Percentiles rank a stretch among this genome's conserved stretches.
Conservation (phyloP, 2,888 invertebrate species). For the Thumatha senex region DNA sequence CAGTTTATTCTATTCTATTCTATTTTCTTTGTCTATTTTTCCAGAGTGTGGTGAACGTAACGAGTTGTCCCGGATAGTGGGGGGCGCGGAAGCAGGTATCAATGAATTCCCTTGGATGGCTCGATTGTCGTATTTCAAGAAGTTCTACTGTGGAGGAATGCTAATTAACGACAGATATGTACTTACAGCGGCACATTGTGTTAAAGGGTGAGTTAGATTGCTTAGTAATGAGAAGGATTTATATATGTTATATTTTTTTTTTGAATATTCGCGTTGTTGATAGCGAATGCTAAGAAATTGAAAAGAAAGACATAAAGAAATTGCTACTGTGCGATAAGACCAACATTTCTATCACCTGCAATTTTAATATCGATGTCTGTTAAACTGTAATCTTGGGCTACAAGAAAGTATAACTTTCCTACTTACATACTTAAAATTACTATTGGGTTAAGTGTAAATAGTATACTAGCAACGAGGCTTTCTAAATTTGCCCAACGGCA, state of each 20-base stretch:
- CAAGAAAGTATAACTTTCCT: no score
- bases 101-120: slow-evolving; percentile 97
- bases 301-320: no score
- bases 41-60: slow-evolving; percentile 93
- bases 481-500: no score
- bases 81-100: slow-evolving; percentile 88
- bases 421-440: no score
- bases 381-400: no score
- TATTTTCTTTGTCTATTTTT: slow-evolving; percentile 31
- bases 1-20: no score
- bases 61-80: slow-evolving; percentile 92
- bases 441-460: no score
- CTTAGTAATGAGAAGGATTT: background rate
- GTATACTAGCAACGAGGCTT: no score
- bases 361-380: no score
- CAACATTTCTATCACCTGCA: no score
- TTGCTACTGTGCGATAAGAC: no score
- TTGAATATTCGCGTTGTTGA: background rate
- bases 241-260: background rate
- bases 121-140: slow-evolving; percentile 92
- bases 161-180: slow-evolving; percentile 95
- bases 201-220: slow-evolving; percentile 88
- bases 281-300: no score
- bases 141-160: slow-evolving; percentile 95
- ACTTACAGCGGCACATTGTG: slow-evolving; percentile 94